phyloP scores from a whole-genome alignment of 1,140 invertebrate genomes.

The Pteromalus puparum region DNA sequence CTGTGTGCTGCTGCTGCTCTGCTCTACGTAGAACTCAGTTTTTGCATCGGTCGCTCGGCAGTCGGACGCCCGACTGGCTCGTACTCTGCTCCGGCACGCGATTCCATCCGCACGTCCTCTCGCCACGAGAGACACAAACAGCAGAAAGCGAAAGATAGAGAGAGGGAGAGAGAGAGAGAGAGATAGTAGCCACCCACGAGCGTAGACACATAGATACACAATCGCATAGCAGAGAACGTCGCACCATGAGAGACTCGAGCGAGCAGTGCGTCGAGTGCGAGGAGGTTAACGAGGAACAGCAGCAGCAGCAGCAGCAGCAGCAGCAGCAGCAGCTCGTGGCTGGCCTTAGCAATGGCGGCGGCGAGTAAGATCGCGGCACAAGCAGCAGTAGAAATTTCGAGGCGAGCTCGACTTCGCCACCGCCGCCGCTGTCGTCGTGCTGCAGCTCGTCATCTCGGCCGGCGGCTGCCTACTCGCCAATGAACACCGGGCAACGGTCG shows the following conservation, averaged over 20 bases:
- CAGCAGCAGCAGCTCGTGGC: neutral
- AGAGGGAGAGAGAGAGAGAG: conserved; percentile 9
- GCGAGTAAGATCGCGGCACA: conserved; percentile 46
- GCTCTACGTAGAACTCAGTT: conserved; percentile 61
- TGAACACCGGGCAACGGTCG: conserved; percentile 42
- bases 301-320: neutral
- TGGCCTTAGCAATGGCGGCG: conserved; percentile 36
- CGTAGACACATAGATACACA: neutral
- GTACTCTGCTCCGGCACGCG: conserved; percentile 32
- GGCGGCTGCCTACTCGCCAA: conserved; percentile 37
- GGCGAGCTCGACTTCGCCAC: neutral
- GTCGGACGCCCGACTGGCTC: conserved; percentile 45
- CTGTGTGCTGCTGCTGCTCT: conserved; percentile 39
- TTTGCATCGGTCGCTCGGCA: conserved; percentile 61
- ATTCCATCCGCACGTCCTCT: neutral
- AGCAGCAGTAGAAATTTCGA: conserved; percentile 7
- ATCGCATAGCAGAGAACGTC: too few relatives aligned
- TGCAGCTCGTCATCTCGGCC: conserved; percentile 20
- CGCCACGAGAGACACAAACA: neutral
- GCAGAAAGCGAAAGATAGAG: neutral
- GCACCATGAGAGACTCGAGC: neutral
- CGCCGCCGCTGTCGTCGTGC: conserved; percentile 17
- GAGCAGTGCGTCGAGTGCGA: neutral
- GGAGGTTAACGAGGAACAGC: neutral
- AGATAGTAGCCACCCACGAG: neutral